These are phyloP conservation scores for Himalopsyche tibetana DNA, from an alignment of 2,888 invertebrate genomes.

Conservation along the genomic window DNA sequence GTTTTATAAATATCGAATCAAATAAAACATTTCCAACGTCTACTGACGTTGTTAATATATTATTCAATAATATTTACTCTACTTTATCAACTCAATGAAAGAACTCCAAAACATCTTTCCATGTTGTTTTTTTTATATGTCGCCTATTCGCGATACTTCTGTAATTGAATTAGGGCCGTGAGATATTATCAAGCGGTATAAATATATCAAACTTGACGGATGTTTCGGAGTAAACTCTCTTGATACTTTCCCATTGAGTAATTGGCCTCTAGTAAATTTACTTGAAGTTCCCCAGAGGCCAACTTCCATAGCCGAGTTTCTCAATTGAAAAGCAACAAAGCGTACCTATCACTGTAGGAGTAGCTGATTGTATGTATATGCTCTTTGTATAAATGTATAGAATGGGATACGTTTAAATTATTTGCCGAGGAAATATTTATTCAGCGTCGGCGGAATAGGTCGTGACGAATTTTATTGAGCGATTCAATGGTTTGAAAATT, in stretches of 20 bases:
- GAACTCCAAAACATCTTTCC: not conserved
- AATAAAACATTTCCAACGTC: not conserved
- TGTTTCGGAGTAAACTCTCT: conserved; percentile 15
- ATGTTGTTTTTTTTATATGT: not conserved
- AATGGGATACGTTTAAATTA: conserved; percentile 9
- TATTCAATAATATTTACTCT: conserved; percentile 22
- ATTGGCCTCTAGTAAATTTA: conserved; percentile 30
- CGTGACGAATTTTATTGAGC: conserved; percentile 21
- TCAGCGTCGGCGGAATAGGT: not conserved
- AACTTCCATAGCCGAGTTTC: conserved; percentile 30
- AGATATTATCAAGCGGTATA: conserved; percentile 16
- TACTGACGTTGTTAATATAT: conserved; percentile 6
- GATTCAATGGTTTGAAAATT: not conserved
- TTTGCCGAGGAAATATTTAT: conserved; percentile 11
- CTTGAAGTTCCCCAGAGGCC: conserved; percentile 11
- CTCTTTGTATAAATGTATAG: not conserved
- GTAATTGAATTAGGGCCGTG: conserved; percentile 12
- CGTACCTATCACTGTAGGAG: not conserved
- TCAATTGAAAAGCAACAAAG: conserved; percentile 26
- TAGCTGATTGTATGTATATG: not conserved
- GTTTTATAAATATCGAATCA: not conserved
- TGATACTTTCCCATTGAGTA: conserved; percentile 26
- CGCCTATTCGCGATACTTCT: conserved; percentile 12
- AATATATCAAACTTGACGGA: conserved; percentile 34
- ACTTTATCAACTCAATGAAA: not conserved